Evolutionary conservation across 2,797 vertebrate species (phyloP).

Genomic region (Melopsittacus undulatus): DNA sequence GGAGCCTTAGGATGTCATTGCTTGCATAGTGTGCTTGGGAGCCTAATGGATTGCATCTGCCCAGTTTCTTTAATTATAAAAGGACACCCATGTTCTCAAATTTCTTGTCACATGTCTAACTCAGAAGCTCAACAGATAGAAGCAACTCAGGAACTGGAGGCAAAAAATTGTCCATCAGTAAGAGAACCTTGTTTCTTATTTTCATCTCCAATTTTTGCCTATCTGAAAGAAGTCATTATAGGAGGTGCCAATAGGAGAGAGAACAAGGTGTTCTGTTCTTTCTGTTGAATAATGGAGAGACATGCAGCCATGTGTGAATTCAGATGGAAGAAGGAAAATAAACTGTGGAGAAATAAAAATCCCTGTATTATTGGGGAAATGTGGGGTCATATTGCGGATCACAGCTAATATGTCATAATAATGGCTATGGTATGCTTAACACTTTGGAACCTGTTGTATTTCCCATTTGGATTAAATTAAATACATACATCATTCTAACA

Average conservation of each 20-base stretch:
- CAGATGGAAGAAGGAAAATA: constrained; percentile 11
- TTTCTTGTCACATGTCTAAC: background rate
- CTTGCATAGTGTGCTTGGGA: background rate
- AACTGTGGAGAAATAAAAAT: constrained; percentile 30
- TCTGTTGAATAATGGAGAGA: constrained; percentile 23
- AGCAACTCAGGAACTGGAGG: background rate
- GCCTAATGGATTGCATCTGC: background rate
- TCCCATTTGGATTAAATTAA: constrained; percentile 76
- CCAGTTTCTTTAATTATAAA: background rate
- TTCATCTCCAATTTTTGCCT: background rate
- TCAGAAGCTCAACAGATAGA: background rate
- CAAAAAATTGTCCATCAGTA: background rate
- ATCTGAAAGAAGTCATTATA: background rate
- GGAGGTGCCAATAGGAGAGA: background rate
- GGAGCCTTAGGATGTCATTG: background rate
- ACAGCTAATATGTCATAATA: constrained; percentile 51
- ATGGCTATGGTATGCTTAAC: constrained; percentile 43
- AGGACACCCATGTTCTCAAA: background rate
- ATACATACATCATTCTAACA: constrained; percentile 76
- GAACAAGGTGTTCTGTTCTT: background rate
- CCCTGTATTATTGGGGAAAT: background rate
- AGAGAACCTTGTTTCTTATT: background rate
- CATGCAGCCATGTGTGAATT: background rate
- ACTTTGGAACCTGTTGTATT: constrained; percentile 60
- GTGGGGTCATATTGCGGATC: constrained; percentile 21